These are phyloP conservation scores for Rhamphomyia laevipes DNA, from an alignment of 2,888 invertebrate genomes.

Conservation along the genomic window DNA sequence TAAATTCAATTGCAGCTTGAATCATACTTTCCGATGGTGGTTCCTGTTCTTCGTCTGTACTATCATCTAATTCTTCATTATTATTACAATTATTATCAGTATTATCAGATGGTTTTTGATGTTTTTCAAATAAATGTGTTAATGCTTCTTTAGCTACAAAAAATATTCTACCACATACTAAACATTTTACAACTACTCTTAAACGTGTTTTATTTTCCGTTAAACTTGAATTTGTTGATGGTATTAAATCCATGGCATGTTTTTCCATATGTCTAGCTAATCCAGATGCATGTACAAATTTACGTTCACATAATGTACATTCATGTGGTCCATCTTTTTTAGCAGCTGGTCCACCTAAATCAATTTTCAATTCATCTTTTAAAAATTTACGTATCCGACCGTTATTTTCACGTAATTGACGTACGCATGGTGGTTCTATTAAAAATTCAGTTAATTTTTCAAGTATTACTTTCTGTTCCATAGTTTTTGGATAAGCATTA, in stretches of 20 bases:
- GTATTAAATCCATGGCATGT: conserved; percentile 32
- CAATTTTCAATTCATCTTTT: conserved; percentile 31
- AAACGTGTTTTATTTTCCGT: conserved; percentile 19
- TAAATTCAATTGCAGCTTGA: neutral
- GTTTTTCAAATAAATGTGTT: conserved; percentile 24
- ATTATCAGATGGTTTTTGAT: conserved; percentile 13
- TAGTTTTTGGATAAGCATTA: neutral
- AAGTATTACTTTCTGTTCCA: neutral
- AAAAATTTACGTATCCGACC: conserved; percentile 31
- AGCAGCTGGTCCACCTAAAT: conserved; percentile 6
- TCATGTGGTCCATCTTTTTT: conserved; percentile 31
- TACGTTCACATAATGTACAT: conserved; percentile 33
- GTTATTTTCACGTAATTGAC: conserved; percentile 31
- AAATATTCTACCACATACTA: conserved; percentile 30
- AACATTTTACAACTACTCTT: conserved; percentile 28
- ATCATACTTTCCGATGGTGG: neutral
- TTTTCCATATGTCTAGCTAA: conserved; percentile 36
- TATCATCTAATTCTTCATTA: conserved; percentile 14
- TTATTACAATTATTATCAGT: conserved; percentile 18
- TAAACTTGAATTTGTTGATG: conserved; percentile 14
- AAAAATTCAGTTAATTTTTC: neutral
- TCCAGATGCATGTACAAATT: conserved; percentile 36
- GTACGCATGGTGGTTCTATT: conserved; percentile 22
- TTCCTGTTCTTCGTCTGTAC: neutral
- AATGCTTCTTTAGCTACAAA: conserved; percentile 22